Evolutionary conservation across 2,888 invertebrate species (phyloP).

Genomic region (Volucella inanis): DNA sequence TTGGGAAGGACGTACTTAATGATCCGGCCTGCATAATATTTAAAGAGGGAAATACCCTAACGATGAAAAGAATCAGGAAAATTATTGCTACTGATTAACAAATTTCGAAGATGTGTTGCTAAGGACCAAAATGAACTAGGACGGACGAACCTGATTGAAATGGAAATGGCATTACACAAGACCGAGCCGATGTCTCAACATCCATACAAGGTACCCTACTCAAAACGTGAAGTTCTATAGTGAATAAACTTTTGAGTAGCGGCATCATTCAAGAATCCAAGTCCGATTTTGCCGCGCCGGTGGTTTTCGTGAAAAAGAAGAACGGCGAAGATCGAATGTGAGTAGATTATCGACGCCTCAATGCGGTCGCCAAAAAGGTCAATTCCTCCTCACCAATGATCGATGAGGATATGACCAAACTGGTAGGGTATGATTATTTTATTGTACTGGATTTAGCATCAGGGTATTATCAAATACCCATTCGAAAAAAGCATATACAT

Average conservation of each 20-base stretch:
- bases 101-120: no score
- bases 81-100: no score
- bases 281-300: slow-evolving; percentile 19
- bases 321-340: slow-evolving; percentile 35
- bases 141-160: background rate
- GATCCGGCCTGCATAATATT: background rate
- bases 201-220: slow-evolving; percentile 30
- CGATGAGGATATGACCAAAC: slow-evolving; percentile 33
- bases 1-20: slow-evolving; percentile 8
- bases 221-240: slow-evolving; percentile 3
- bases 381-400: slow-evolving; percentile 33
- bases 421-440: no score
- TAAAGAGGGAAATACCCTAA: slow-evolving; percentile 12
- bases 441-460: no score
- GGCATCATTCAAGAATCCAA: slow-evolving; percentile 10
- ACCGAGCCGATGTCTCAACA: background rate
- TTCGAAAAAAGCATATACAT: no score
- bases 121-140: no score
- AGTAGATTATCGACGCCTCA: no score
- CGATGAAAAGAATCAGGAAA: background rate
- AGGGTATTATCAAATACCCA: no score
- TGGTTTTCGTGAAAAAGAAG: slow-evolving; percentile 24
- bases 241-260: background rate
- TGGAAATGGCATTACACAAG: background rate
- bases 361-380: no score